Evolutionary conservation across 2,113 vertebrate genomes (phyloP), one percentile per base, ranked within the genome.

Genomic region (Caracal caracal): DNA sequence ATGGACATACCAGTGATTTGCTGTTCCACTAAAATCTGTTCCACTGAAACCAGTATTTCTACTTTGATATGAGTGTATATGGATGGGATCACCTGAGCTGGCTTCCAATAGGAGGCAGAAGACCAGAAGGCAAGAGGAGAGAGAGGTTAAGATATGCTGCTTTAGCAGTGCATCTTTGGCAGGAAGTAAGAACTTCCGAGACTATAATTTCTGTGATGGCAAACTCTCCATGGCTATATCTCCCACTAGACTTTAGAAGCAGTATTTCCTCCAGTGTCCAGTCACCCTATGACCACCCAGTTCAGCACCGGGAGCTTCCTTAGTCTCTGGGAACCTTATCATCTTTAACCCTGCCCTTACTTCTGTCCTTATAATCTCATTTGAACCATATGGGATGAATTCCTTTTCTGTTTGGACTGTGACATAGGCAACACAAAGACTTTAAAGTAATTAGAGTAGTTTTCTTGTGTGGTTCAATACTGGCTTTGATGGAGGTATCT

Each of bases 101-200:
- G n/a, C 49, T 73, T 73, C 68, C 13, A 17, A 0, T 37, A 43
- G 19, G 33, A 79, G 15, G 66, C 22, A n/a, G 59, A 81, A 33
- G 43, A 28, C 35, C 35, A 5, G 47, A 49, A 16, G 16, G 16
- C 13, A 22, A 16, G 26, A 40, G 30, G 35, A 71, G 24, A 47
- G 22, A 65, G 43, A 61, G 16, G 20, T 1, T 59, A 33, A 37
- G 24, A 7, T 24, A 20, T 13, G 2, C 0, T 1, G 33, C 9
- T 20, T 61, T 59, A 16, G 37, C 11, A 49, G 28, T 26, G 6
- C 13, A 11, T 26, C 33, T 93, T 24, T 65, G 12, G 11, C 10
- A 20, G 4, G 43, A 68, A 30, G 15, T 30, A 80, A 28, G 30
- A 68, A 10, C 2, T 90, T 83, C 49, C 12, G 47, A 37, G 22